phyloP scores from a whole-genome alignment of 2,113 vertebrate species.

The Lates calcarifer region DNA sequence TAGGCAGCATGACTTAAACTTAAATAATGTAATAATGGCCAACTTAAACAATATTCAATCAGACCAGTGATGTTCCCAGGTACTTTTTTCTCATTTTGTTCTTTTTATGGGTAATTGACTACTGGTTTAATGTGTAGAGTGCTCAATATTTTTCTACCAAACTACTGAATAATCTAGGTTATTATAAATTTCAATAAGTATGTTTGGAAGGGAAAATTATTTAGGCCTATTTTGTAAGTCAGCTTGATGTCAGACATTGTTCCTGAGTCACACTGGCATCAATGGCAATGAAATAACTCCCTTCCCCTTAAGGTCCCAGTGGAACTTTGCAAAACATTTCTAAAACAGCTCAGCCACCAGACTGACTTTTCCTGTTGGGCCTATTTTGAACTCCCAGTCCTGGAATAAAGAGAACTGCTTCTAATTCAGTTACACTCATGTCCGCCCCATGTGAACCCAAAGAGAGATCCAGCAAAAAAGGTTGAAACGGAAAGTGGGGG shows the following conservation, averaged over 20 bases:
- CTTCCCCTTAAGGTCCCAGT: slow-evolving; percentile 19
- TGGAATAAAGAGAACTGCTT: slow-evolving; percentile 3
- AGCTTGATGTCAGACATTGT: neutral
- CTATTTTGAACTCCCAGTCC: slow-evolving; percentile 29
- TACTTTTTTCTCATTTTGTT: too few relatives aligned
- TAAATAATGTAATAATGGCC: too few relatives aligned
- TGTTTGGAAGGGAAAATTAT: neutral
- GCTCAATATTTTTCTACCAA: neutral
- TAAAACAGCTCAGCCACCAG: slow-evolving; percentile 23
- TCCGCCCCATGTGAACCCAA: neutral
- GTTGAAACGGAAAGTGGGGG: neutral
- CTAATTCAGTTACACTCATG: slow-evolving; percentile 10
- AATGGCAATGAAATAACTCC: slow-evolving; percentile 7
- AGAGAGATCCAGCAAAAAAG: neutral
- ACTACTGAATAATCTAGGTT: neutral
- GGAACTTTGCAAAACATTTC: slow-evolving; percentile 35
- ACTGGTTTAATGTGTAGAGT: neutral
- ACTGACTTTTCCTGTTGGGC: slow-evolving; percentile 30
- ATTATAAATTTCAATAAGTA: neutral
- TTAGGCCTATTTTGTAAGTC: neutral
- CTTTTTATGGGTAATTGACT: too few relatives aligned
- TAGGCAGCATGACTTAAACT: neutral
- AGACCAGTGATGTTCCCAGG: too few relatives aligned
- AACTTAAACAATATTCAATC: too few relatives aligned
- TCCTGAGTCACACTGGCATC: neutral